These are phyloP conservation scores for Tangara arthus DNA, from an alignment of 2,797 vertebrate species.

Conservation along the genomic window DNA sequence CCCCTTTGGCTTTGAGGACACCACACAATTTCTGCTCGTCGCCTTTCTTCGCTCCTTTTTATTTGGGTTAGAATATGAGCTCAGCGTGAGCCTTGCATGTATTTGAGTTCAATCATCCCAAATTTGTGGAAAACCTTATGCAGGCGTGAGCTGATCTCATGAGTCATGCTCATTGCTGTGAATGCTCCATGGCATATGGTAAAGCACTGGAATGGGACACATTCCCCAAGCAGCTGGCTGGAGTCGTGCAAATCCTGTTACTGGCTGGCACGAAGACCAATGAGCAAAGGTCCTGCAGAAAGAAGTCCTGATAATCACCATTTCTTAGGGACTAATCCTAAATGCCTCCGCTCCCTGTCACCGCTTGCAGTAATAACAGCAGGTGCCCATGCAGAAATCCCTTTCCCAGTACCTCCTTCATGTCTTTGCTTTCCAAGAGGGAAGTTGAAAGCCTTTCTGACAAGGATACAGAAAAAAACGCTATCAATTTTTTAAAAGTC, in stretches of 20 bases:
- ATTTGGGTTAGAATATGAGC: background rate
- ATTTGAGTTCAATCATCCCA: background rate
- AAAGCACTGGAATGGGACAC: background rate
- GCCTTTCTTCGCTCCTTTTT: background rate
- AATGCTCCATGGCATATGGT: background rate
- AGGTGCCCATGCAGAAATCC: slow-evolving; percentile 28
- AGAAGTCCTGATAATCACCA: slow-evolving; percentile 28
- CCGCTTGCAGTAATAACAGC: slow-evolving; percentile 22
- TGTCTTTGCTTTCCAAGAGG: slow-evolving; percentile 35
- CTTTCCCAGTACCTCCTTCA: slow-evolving; percentile 29
- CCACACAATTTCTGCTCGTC: background rate
- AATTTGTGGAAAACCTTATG: slow-evolving; percentile 11
- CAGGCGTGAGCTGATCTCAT: background rate
- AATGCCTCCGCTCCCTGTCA: slow-evolving; percentile 32
- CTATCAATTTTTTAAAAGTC: slow-evolving; percentile 58
- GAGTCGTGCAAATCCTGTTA: slow-evolving; percentile 28
- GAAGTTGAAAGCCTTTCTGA: slow-evolving; percentile 49
- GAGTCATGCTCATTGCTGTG: background rate
- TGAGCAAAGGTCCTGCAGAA: slow-evolving; percentile 33
- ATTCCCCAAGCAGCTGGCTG: background rate
- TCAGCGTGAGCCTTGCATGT: background rate
- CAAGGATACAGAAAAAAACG: slow-evolving; percentile 36
- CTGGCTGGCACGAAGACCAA: background rate
- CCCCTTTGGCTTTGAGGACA: background rate
- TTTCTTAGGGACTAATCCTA: slow-evolving; percentile 45